These are phyloP conservation scores for Drosophila eohydei DNA, from an alignment of 2,888 invertebrate genomes.

Conservation along the genomic window DNA sequence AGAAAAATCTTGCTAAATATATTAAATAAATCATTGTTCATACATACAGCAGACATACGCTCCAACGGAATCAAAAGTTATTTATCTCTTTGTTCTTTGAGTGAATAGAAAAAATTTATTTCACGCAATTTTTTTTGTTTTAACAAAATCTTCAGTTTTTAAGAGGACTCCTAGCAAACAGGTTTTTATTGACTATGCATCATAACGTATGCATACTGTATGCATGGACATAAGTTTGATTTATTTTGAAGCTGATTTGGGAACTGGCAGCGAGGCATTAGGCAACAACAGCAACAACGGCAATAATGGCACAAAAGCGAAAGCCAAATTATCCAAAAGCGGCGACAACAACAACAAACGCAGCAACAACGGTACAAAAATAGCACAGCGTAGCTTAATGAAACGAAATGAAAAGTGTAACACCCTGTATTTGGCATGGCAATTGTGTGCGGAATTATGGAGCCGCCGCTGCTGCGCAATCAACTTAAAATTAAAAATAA, in stretches of 20 bases:
- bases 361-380: slow-evolving; percentile 28
- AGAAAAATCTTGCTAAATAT: slow-evolving; percentile 74
- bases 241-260: slow-evolving; percentile 68
- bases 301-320: slow-evolving; percentile 74
- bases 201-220: slow-evolving; percentile 35
- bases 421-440: slow-evolving; percentile 75
- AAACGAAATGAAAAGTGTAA: slow-evolving; percentile 50
- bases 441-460: slow-evolving; percentile 75
- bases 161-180: slow-evolving; percentile 14
- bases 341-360: slow-evolving; percentile 52
- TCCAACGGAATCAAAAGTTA: neutral
- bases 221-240: slow-evolving; percentile 63
- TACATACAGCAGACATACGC: slow-evolving; percentile 24
- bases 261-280: slow-evolving; percentile 57
- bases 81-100: neutral
- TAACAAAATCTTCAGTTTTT: neutral
- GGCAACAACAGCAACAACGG: slow-evolving; percentile 53
- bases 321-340: slow-evolving; percentile 77
- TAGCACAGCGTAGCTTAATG: slow-evolving; percentile 50
- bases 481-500: slow-evolving; percentile 47
- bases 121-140: neutral
- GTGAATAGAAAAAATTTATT: neutral
- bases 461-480: slow-evolving; percentile 51
- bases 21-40: slow-evolving; percentile 40
- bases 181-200: slow-evolving; percentile 13